These are phyloP conservation scores for Proteles cristata DNA, from an alignment of 2,113 vertebrate genomes.

Conservation along the genomic window DNA sequence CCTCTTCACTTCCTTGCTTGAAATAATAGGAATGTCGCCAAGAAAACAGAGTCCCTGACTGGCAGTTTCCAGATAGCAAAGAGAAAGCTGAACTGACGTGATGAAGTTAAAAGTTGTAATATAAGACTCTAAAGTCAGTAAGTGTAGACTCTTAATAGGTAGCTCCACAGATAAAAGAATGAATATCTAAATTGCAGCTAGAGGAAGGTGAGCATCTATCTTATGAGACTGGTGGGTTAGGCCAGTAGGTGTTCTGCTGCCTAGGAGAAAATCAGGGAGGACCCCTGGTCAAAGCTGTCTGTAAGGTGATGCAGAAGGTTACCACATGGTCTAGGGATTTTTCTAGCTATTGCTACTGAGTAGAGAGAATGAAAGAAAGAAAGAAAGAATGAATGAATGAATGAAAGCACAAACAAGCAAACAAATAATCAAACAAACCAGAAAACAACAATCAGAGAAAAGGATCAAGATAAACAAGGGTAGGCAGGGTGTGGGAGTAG, in stretches of 20 bases:
- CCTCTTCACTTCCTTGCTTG: background rate
- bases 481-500: background rate
- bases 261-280: background rate
- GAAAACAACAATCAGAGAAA: background rate
- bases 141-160: background rate
- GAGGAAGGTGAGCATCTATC: background rate
- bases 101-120: background rate
- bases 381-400: background rate
- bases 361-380: background rate
- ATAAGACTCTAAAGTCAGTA: background rate
- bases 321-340: background rate
- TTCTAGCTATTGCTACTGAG: background rate
- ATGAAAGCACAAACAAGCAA: background rate
- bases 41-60: background rate
- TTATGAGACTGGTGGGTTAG: background rate
- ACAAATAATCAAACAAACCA: background rate
- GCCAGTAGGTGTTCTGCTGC: background rate
- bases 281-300: background rate
- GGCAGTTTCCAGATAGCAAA: background rate
- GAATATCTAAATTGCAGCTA: background rate
- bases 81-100: background rate
- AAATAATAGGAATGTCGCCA: background rate
- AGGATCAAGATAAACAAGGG: background rate
- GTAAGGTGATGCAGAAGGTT: background rate
- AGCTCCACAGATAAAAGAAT: background rate